Evolutionary conservation across 2,113 vertebrate genomes (phyloP), one percentile per base, ranked within the genome.

Genomic region (Podocnemis expansa): DNA sequence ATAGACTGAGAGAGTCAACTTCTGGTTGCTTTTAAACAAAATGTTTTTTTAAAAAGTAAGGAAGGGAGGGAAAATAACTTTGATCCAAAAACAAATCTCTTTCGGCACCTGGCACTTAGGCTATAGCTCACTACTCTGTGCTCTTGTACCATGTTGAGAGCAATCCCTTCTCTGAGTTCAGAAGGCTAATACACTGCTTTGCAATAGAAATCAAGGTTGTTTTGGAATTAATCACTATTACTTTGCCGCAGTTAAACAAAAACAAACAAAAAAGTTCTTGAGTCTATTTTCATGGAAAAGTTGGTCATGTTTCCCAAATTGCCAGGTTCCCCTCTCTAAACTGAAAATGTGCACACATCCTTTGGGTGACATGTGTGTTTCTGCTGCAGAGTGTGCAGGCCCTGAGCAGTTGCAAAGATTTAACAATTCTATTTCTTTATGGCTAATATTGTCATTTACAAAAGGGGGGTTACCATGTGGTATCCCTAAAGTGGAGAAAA

Each of bases 131-230:
- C 5, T 78, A n/a, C 0, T 0, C 80, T 81, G 80, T 14, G 10
- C 49, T 75, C 19, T 21, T 45, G 2, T 45, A 89, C 55, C 67
- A 84, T 25, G 88, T 80, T 6, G 83, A 60, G 25, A 31, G 55
- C 60, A 12, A n/a, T 80, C 24, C 78, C 60, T 55, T 41, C 43
- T 27, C 41, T 38, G 4, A 41, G 82, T 34, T 80, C 21, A 0
- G 4, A 1, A 56, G 41, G 24, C 58, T 27, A 27, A 75, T 41
- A 41, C 41, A 43, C 38, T 43, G 73, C 41, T 29, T 31, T 84
- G 83, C 0, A 34, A 27, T 51, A 38, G 47, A 0, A 0, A 2
- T 78, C n/a, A 34, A 75, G 47, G 5, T 79, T 84, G 34, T 60
- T 70, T 24, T 1, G 88, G 58, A 89, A 43, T 76, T 55, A 0